phyloP scores from a whole-genome alignment of 2,113 vertebrate species.

The Epinephelus lanceolatus region DNA sequence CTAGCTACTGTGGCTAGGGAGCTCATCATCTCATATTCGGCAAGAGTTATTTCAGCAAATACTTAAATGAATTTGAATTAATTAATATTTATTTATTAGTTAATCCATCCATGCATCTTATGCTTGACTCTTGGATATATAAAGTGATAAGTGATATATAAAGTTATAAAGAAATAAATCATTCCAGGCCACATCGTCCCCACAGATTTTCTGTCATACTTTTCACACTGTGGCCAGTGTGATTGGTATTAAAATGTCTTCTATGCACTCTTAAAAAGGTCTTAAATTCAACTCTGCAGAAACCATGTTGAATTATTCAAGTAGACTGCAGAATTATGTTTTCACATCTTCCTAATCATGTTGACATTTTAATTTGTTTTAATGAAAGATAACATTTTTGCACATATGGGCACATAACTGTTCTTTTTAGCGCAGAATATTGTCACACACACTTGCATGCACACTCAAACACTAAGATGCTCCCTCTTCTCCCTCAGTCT shows the following conservation, averaged over 20 bases:
- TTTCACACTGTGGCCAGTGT: too few species aligned
- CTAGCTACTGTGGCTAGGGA: too few species aligned
- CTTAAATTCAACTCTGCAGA: not conserved
- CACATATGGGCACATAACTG: not conserved
- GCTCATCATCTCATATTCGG: too few species aligned
- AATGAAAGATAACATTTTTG: not conserved
- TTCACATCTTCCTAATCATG: not conserved
- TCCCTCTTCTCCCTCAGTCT: slow-evolving; percentile 82
- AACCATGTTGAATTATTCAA: not conserved
- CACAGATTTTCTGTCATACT: too few species aligned
- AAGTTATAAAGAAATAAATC: not conserved
- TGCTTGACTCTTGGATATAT: too few species aligned
- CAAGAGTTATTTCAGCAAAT: too few species aligned
- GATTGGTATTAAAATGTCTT: too few species aligned
- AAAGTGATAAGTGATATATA: not conserved
- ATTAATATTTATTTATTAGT: not conserved
- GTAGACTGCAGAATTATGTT: not conserved
- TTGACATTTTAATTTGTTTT: not conserved
- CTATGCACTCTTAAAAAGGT: not conserved
- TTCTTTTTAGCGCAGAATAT: not conserved
- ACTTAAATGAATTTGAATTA: too few species aligned
- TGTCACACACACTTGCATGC: not conserved
- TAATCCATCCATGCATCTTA: too few species aligned
- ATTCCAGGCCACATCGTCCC: not conserved
- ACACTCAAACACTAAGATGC: not conserved